A percentile compares a stretch with the other conserved stretches of the same genome.
These are phyloP conservation scores for Drosophila lini DNA, from an alignment of 1,140 invertebrate genomes.

Conservation along the genomic window DNA sequence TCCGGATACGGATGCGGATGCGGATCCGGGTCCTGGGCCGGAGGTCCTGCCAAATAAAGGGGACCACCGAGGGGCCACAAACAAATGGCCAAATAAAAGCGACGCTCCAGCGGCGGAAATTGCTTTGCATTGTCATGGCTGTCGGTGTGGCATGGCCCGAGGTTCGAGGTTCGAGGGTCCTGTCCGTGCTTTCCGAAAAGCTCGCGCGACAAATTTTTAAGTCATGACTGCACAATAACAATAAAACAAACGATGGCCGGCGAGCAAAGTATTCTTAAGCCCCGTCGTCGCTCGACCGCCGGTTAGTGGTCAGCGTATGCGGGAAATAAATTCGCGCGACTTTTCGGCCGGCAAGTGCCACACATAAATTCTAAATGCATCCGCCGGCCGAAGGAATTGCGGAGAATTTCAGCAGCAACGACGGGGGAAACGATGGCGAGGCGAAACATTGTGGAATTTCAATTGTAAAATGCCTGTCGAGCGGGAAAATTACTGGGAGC, in stretches of 20 bases:
- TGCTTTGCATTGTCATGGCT: constrained; percentile 59
- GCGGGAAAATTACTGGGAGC: constrained; percentile 28
- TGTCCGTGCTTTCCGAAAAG: constrained; percentile 31
- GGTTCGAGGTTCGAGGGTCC: constrained; percentile 32
- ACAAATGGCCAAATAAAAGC: constrained; percentile 80
- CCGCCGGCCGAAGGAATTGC: constrained; percentile 38
- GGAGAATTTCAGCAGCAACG: constrained; percentile 2
- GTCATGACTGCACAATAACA: constrained; percentile 81
- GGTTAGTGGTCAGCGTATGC: constrained; percentile 57
- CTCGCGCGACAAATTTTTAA: constrained; percentile 77
- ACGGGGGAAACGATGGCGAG: neutral
- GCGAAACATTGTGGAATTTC: constrained; percentile 42
- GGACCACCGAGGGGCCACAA: constrained; percentile 31
- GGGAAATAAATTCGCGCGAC: constrained; percentile 76
- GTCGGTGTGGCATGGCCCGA: constrained; percentile 31
- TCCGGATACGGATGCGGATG: constrained; percentile 20
- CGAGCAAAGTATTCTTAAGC: constrained; percentile 75
- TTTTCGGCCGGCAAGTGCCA: constrained; percentile 77
- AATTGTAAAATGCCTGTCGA: constrained; percentile 57
- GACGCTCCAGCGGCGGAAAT: constrained; percentile 58
- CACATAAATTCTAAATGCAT: constrained; percentile 82
- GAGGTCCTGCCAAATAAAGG: constrained; percentile 39
- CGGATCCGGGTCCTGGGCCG: neutral
- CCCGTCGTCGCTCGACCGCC: constrained; percentile 37
- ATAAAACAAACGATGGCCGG: constrained; percentile 73